Evolutionary conservation across 2,888 invertebrate species (phyloP), one percentile per base, ranked within the genome.

Genomic region (Isotomurus palustris): DNA sequence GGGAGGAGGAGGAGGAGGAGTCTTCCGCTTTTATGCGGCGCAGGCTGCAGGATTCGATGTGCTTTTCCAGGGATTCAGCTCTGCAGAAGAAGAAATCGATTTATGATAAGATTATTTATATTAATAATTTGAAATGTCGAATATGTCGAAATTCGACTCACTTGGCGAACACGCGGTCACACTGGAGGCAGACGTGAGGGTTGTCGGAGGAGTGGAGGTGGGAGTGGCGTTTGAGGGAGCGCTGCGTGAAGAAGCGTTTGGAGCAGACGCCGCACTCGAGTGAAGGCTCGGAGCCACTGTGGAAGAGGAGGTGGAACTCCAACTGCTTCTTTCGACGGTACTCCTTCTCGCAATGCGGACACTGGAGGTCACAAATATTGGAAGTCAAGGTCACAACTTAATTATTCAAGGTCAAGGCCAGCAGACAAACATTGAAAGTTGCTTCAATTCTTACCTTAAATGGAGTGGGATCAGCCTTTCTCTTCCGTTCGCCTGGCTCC

Each of bases 81-180:
- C 60, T 60, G 21, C 2, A 52, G 28, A 17, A 22, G 10, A n/a
- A 8, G 25, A 17, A 43, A 8, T 3, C 17, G 8, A 6, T 40
- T 45, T 25, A 24, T 21, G 6, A 40, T 17, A 6, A 40, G 19
- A 12, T 32, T 12, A 19, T 32, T 49, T 14, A 10, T 8, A 22
- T 12, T 14, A 21, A 40, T 40, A 51, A 22, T 24, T 25, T 22
- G 25, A 14, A 10, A 24, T 4, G 6, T 25, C 24, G 12, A 25
- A 22, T 25, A n/a, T n/a, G n/a, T n/a, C n/a, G n/a, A n/a, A n/a
- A n/a, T n/a, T n/a, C n/a, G n/a, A 25, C n/a, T 22, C 28, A 60
- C 60, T 56, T 56, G 12, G 40, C 29, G 27, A 60, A 60, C 21
- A 60, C 45, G 27, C 53, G 52, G n/a, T 45, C 56, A 27, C 60